phyloP scores from a whole-genome alignment of 2,888 invertebrate species.

The Acanthococcus lagerstroemiae region DNA sequence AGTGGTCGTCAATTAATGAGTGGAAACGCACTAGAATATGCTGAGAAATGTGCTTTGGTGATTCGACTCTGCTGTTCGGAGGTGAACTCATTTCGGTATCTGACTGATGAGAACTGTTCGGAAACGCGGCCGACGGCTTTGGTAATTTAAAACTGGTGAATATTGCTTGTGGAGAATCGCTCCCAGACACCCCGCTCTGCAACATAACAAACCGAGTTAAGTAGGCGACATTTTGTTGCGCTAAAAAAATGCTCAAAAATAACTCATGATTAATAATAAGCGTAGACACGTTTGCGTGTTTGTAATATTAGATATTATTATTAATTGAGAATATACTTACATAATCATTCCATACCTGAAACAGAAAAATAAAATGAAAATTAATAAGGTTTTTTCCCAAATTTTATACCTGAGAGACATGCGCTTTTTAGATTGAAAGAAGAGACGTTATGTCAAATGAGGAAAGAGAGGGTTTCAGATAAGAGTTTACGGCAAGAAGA shows the following conservation, averaged over 20 bases:
- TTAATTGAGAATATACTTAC: conserved; percentile 48
- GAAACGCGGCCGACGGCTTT: conserved; percentile 45
- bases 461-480: too few relatives aligned
- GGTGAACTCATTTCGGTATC: conserved; percentile 37
- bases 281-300: too few relatives aligned
- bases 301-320: too few relatives aligned
- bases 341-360: conserved; percentile 67
- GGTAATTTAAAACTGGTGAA: conserved; percentile 89
- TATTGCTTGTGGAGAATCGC: conserved; percentile 73
- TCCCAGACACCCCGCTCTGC: conserved; percentile 41
- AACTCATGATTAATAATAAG: too few relatives aligned
- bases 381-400: background rate
- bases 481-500: too few relatives aligned
- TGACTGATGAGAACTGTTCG: conserved; percentile 35
- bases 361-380: conserved; percentile 34
- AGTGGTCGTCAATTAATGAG: too few relatives aligned
- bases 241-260: too few relatives aligned
- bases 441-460: too few relatives aligned
- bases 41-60: conserved; percentile 27
- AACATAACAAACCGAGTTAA: conserved; percentile 7
- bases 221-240: too few relatives aligned
- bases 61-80: conserved; percentile 9
- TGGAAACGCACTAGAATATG: conserved; percentile 35
- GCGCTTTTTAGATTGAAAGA: background rate
- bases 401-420: too few relatives aligned